Conservation (phyloP, 2,888 invertebrate species). For the Rhaphigaster nebulosa region DNA sequence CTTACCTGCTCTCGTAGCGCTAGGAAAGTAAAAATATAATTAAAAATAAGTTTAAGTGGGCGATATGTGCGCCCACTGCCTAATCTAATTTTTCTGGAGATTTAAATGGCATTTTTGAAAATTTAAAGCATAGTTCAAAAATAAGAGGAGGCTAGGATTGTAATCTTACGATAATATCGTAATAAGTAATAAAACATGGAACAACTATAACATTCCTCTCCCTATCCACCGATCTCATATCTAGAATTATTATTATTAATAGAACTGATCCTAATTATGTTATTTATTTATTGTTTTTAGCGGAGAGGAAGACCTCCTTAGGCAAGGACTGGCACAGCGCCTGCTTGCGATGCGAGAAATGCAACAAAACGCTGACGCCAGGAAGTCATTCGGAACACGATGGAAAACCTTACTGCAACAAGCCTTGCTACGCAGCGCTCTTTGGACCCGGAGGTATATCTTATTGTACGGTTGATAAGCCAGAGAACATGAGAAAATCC, state of each 20-base stretch:
- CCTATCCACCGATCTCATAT: neutral
- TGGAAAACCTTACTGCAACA: conserved; percentile 87
- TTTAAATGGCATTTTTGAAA: too few species aligned
- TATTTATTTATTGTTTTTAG: conserved; percentile 68
- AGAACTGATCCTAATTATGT: neutral
- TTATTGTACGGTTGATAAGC: neutral
- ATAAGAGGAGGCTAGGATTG: too few species aligned
- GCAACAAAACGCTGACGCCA: conserved; percentile 78
- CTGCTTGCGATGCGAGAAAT: conserved; percentile 79
- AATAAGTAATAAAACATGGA: too few species aligned
- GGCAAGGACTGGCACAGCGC: conserved; percentile 81
- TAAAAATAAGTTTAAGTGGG: too few species aligned
- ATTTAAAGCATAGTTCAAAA: too few species aligned
- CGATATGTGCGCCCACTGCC: too few species aligned
- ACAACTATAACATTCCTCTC: too few species aligned
- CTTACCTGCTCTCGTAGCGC: too few species aligned
- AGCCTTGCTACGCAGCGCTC: conserved; percentile 85
- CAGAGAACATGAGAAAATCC: neutral
- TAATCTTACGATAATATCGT: too few species aligned
- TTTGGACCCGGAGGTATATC: conserved; percentile 73
- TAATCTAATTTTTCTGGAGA: too few species aligned
- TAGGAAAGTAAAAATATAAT: too few species aligned
- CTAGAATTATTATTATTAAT: neutral
- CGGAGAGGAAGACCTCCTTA: conserved; percentile 78
- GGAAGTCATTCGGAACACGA: conserved; percentile 80